Evolutionary conservation across 2,888 invertebrate genomes (phyloP), one percentile per base, ranked within the genome.

Genomic region (Drosophila meridionalis): DNA sequence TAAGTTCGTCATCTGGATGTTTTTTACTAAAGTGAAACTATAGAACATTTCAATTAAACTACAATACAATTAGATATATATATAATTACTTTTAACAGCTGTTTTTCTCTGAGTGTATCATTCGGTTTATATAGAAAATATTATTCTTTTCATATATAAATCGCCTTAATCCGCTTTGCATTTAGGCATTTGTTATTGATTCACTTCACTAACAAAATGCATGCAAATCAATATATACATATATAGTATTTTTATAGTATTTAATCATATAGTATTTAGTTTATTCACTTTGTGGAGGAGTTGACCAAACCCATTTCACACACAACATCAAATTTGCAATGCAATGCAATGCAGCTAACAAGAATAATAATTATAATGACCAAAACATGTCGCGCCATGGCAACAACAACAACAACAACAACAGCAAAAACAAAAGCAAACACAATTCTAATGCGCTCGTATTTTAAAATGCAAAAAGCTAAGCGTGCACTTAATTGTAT

Each of bases 371-470:
- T 82, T 79, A 69, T 80, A 87, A 83, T 75, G 88, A 71, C 83
- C 83, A 82, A 87, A 87, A 77, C 85, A 85, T 79, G 88, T 85
- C 83, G 74, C 73, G 80, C 60, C 64, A 70, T 75, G 69, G 66
- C 73, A 73, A 79, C 82, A 52, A 61, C 65, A 70, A 81, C 81
- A 47, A 47, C 47, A 47, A 59, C 73, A 76, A 74, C 82, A 47
- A 60, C 64, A 60, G 36, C 55, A 63, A 53, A 43, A 47, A 40
- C 55, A 63, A 53, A 43, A 47, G 30, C 45, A 53, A 57, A 63
- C 40, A 28, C 48, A 62, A 56, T 60, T 59, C 57, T 66, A 66
- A 68, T 45, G 66, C 69, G 69, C 38, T 55, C 42, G 61, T 69
- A 48, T 78, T 80, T 87, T 86, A 71, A 80, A 85, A 84, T 72